Conservation (phyloP, 2,797 vertebrate genomes). For the Trachops cirrhosus region DNA sequence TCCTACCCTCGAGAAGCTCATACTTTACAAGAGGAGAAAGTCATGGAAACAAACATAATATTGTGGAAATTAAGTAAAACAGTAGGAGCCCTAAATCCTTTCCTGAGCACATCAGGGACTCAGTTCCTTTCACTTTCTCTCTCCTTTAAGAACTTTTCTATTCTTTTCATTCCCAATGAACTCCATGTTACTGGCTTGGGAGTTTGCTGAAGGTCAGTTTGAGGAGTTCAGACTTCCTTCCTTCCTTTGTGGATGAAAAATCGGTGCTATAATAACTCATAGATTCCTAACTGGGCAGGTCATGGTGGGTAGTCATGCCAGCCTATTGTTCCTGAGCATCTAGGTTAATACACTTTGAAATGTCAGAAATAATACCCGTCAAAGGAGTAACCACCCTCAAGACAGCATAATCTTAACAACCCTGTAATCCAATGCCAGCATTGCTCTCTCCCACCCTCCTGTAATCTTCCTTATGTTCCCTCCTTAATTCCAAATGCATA, state of each 20-base stretch:
- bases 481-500: not conserved
- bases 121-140: not conserved
- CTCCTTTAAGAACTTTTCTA: not conserved
- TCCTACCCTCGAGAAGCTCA: not conserved
- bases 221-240: not conserved
- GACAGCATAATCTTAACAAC: not conserved
- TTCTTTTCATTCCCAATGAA: not conserved
- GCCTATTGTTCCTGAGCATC: not conserved
- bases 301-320: not conserved
- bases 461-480: not conserved
- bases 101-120: not conserved
- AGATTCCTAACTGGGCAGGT: not conserved
- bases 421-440: not conserved
- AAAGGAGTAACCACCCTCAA: not conserved
- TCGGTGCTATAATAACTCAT: not conserved
- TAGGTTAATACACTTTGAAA: not conserved
- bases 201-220: not conserved
- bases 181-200: not conserved
- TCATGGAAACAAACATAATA: not conserved
- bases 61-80: not conserved
- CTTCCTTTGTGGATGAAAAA: not conserved
- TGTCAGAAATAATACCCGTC: not conserved
- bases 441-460: not conserved
- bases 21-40: not conserved
- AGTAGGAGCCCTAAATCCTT: not conserved